Conservation (phyloP, 2,888 invertebrate genomes). For the Megamerina dolium region DNA sequence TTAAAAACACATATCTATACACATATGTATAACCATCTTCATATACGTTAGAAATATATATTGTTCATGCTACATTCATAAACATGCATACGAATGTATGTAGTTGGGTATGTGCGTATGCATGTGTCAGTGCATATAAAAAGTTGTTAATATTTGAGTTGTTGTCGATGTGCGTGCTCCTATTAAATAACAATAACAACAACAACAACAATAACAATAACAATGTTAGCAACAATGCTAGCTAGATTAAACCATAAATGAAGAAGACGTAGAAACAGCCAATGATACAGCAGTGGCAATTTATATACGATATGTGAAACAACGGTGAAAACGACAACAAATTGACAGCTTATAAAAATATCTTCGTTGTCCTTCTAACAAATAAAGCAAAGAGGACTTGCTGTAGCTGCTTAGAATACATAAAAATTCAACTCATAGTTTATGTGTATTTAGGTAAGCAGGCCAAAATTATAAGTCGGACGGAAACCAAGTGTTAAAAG, state of each 20-base stretch:
- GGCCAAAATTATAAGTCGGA: too few relatives aligned
- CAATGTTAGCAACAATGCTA: not conserved
- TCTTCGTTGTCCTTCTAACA: too few relatives aligned
- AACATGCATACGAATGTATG: not conserved
- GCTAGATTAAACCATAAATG: too few relatives aligned
- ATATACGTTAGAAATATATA: not conserved
- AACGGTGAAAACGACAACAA: too few relatives aligned
- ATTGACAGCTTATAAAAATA: too few relatives aligned
- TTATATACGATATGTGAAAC: too few relatives aligned
- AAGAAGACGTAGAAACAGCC: not conserved
- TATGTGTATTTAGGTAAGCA: too few relatives aligned
- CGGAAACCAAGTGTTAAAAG: too few relatives aligned
- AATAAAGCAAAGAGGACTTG: too few relatives aligned
- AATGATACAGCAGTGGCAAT: too few relatives aligned
- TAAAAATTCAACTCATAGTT: too few relatives aligned
- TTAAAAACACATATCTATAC: not conserved
- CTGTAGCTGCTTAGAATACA: too few relatives aligned
- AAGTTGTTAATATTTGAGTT: constrained; percentile 34
- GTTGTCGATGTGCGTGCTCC: constrained; percentile 8
- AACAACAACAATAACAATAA: not conserved
- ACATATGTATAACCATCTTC: not conserved
- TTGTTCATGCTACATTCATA: not conserved
- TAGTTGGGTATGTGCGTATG: not conserved
- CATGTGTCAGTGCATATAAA: constrained; percentile 14
- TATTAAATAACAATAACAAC: not conserved